A percentile compares a stretch with the other conserved stretches of the same genome.
Conservation (phyloP, 2,797 vertebrate species). For the Hemitrygon akajei region DNA sequence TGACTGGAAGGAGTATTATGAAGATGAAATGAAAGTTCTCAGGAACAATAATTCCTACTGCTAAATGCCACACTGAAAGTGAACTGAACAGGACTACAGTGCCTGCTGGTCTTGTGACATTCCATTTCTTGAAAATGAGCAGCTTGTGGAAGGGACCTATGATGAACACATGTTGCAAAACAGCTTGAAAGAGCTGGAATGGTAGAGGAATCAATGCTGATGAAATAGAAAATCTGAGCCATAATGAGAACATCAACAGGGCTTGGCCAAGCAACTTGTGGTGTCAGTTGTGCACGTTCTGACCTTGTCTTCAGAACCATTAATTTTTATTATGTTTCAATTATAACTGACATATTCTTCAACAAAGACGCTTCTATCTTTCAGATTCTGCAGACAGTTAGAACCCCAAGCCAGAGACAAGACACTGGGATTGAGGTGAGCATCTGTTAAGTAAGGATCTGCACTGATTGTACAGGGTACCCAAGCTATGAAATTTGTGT, state of each 20-base stretch:
- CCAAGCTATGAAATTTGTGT: neutral
- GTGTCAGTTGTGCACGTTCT: neutral
- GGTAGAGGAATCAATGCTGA: neutral
- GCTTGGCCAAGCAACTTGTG: neutral
- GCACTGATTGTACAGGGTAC: neutral
- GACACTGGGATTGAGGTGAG: slow-evolving; percentile 88
- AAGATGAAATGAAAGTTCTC: neutral
- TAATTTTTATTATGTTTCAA: neutral
- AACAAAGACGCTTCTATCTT: slow-evolving; percentile 41
- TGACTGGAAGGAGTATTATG: neutral
- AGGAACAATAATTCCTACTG: neutral
- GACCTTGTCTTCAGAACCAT: neutral
- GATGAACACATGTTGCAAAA: neutral
- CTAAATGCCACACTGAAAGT: neutral
- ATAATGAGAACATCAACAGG: neutral
- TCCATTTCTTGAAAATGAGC: neutral
- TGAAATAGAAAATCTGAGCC: neutral
- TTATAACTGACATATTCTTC: no score
- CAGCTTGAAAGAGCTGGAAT: neutral
- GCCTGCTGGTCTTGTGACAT: neutral
- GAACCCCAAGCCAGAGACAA: slow-evolving; percentile 80
- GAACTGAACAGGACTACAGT: neutral
- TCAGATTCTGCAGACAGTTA: slow-evolving; percentile 87
- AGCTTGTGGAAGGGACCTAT: neutral
- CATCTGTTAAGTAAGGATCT: slow-evolving; percentile 31